Evolutionary conservation across 2,888 invertebrate genomes (phyloP).

Genomic region (Lycia hirtaria): DNA sequence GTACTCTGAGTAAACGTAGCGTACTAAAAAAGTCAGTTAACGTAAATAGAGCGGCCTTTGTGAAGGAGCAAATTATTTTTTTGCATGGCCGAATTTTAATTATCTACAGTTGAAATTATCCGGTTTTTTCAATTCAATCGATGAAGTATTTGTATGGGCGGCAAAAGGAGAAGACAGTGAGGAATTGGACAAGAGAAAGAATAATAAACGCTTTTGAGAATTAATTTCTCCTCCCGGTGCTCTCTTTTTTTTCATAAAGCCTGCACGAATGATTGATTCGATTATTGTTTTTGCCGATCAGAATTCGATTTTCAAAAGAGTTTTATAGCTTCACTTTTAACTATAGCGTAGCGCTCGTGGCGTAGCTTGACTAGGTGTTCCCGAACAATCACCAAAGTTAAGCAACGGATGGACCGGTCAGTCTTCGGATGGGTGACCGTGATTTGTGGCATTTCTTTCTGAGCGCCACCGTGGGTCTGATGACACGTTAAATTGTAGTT

Average conservation of each 20-base stretch:
- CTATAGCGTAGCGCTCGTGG: too few species aligned
- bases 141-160: slow-evolving; percentile 1
- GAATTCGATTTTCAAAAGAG: too few species aligned
- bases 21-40: slow-evolving; percentile 55
- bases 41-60: slow-evolving; percentile 69
- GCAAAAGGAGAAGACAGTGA: background rate
- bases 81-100: slow-evolving; percentile 73
- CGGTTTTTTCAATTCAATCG: slow-evolving; percentile 56
- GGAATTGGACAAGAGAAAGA: background rate
- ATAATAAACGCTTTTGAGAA: background rate
- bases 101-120: slow-evolving; percentile 66
- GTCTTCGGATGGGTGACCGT: too few species aligned
- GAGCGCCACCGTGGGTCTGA: too few species aligned
- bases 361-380: too few species aligned
- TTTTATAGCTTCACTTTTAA: too few species aligned
- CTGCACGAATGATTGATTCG: too few species aligned
- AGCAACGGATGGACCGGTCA: too few species aligned
- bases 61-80: slow-evolving; percentile 78
- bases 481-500: too few species aligned
- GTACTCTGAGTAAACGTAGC: slow-evolving; percentile 7
- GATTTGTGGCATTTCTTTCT: too few species aligned
- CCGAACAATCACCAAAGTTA: too few species aligned
- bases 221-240: background rate
- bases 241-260: background rate
- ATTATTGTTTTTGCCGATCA: too few species aligned